Evolutionary conservation across 2,113 vertebrate genomes (phyloP).

Genomic region (Ornithorhynchus anatinus): DNA sequence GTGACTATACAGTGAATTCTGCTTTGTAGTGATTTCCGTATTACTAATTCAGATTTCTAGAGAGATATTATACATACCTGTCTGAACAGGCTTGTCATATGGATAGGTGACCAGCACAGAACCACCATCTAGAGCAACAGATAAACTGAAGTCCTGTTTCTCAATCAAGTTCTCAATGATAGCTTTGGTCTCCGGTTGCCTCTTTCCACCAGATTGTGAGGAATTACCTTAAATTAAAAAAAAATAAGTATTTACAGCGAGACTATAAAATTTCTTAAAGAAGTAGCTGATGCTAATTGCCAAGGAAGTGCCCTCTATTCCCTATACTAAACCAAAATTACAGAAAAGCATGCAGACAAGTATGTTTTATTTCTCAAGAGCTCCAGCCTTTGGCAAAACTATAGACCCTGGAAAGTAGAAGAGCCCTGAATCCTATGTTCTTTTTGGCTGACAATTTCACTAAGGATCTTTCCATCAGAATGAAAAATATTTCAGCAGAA

Average conservation of each 20-base stretch:
- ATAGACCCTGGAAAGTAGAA: background rate
- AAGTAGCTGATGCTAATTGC: too few relatives aligned
- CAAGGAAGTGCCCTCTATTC: too few relatives aligned
- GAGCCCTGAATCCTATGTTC: background rate
- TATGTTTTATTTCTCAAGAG: constrained; percentile 4
- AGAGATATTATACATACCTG: constrained; percentile 71
- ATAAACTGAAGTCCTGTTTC: constrained; percentile 86
- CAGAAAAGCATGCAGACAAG: too few relatives aligned
- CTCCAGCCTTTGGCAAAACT: background rate
- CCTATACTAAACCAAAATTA: too few relatives aligned
- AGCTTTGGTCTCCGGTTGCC: constrained; percentile 88
- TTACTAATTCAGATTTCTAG: background rate
- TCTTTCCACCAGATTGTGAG: constrained; percentile 69
- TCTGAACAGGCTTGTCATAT: constrained; percentile 89
- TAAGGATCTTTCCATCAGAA: too few relatives aligned
- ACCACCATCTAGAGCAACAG: constrained; percentile 92
- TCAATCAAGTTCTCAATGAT: constrained; percentile 88
- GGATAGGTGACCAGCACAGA: constrained; percentile 92
- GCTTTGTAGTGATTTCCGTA: background rate
- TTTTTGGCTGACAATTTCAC: too few relatives aligned
- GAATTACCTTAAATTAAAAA: constrained; percentile 89
- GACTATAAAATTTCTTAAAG: too few relatives aligned
- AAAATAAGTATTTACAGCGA: too few relatives aligned
- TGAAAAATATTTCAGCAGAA: too few relatives aligned
- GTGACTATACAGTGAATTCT: constrained; percentile 1